Percentiles rank a stretch among this genome's conserved stretches.
These are phyloP conservation scores for Drosophila stalkeri DNA, from an alignment of 2,888 invertebrate genomes.

Conservation along the genomic window DNA sequence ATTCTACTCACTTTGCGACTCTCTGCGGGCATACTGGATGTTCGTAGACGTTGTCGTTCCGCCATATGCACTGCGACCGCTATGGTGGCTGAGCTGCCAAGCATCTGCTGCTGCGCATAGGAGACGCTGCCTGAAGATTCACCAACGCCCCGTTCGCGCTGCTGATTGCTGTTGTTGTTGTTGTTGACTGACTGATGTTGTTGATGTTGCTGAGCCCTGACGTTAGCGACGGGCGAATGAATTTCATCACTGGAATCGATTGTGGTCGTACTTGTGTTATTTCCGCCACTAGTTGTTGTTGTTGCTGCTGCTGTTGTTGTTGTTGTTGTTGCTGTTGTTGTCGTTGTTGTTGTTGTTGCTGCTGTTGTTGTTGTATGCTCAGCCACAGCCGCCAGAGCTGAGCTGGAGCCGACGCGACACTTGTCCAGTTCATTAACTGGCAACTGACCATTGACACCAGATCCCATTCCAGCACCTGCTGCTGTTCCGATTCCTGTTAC, in stretches of 20 bases:
- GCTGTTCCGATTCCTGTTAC: neutral
- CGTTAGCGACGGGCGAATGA: neutral
- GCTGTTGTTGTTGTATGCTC: conserved; percentile 63
- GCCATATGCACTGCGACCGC: conserved; percentile 60
- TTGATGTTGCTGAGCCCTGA: neutral
- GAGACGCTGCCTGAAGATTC: conserved; percentile 39
- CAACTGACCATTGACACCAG: neutral
- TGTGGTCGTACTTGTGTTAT: conserved; percentile 52
- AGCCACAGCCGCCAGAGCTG: conserved; percentile 58
- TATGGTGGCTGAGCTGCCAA: conserved; percentile 74
- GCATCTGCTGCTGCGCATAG: conserved; percentile 11
- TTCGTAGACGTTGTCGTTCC: conserved; percentile 83
- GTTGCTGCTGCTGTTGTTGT: too few relatives aligned
- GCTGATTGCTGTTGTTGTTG: conserved; percentile 10
- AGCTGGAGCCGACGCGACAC: conserved; percentile 48
- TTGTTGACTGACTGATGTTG: conserved; percentile 13
- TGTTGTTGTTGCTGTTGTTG: too few relatives aligned
- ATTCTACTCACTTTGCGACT: conserved; percentile 82
- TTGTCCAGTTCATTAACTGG: conserved; percentile 1
- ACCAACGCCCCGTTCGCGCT: conserved; percentile 54
- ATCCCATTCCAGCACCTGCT: neutral
- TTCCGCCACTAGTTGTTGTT: conserved; percentile 36
- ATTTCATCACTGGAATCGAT: conserved; percentile 43
- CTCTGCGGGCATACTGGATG: conserved; percentile 85
- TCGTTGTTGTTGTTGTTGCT: neutral